Base-by-base conservation (phyloP, 2,888 invertebrate species). In the Acanthoscelides obtectus region DNA sequence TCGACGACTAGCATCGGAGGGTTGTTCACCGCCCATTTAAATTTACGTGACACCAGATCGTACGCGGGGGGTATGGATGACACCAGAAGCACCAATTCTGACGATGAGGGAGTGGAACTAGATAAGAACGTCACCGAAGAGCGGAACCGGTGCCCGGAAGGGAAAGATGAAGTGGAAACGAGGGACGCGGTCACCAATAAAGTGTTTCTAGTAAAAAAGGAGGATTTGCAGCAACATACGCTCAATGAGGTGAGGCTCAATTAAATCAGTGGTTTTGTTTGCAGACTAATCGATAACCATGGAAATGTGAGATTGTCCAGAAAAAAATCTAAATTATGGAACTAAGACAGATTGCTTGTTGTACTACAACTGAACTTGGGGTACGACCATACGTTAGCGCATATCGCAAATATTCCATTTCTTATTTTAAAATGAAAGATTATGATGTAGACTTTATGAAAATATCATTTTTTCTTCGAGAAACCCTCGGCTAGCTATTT, bases 171-270 rank as follows among this genome's bases (percentile, higher is more conserved):
- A 25, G 76, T 79, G 17, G 75, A 78, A 75, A 83, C 84, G 4
- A 79, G 77, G 70, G 83, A 83, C 73, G 77, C 78, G 2, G 72
- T 75, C 21, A 81, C 81, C 5, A 81, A 82, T 69, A 81, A 81
- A 74, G 77, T 80, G 4, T 81, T 80, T 66, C 85, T 88, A 20
- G 88, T 89, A 19, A 83, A 87, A 3, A 87, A 88, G n/a, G 88
- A 88, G 69, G 87, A 88, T 66, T 83, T 89, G 20, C 86, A 82
- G 67, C 86, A 88, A 73, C 45, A 45, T 45, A 45, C 45, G 8
- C 45, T 45, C 1, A 45, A 45, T 12, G 87, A 90, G 80, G 91
- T 91, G 1, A 88, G 87, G 73, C 85, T 83, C 76, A 88, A 89
- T 78, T 87, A 45, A 1, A 45, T 12, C 45, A 45, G 45, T 45